Base-by-base conservation (phyloP, 1,140 invertebrate species). In the Pristionchus pacificus region DNA sequence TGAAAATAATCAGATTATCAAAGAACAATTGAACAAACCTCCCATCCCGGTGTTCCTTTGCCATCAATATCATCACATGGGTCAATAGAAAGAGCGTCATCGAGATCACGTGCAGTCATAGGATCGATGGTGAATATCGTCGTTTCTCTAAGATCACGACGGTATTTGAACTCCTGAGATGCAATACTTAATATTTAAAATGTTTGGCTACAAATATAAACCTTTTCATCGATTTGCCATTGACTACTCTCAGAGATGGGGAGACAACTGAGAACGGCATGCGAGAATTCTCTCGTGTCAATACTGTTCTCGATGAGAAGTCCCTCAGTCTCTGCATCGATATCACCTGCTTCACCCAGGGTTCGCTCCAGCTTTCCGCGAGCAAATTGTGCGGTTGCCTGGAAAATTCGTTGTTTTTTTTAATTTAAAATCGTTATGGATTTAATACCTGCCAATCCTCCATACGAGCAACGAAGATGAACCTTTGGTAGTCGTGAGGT, bases 61-160 rank as follows among this genome's bases (percentile, higher is more conserved):
- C 86, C 91, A 80, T 90, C 88, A 67, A 90, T 90, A 85, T 92
- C 89, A 1, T 78, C 81, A 2, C 87, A 81, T 59, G 90, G 85
- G 81, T 88, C 88, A 77, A 91, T 90, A 10, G 92, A 93, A 13
- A 96, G 80, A n/a, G 93, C 93, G 88, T 97, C 93, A 83, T 97
- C 93, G 71, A 97, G 86, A 87, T 96, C 93, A 68, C 90, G 86
- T 3, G 93, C 92, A 74, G 90, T 93, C 24, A 87, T 81, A 15
- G 93, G 93, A 87, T 96, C 93, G 73, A 97, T 94, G 1, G 93
- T 93, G 79, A 96, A 95, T 27, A 95, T 86, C 81, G 92, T 95
- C 60, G 89, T 84, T 25, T 89, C 86, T 15, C 92, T 88, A 76
- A 92, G 89, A 84, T 95, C 92, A 79, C 88, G 85, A 58, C 93